Evolutionary conservation across 2,113 vertebrate genomes (phyloP), one percentile per base, ranked within the genome.

Genomic region (Ictidomys tridecemlineatus): DNA sequence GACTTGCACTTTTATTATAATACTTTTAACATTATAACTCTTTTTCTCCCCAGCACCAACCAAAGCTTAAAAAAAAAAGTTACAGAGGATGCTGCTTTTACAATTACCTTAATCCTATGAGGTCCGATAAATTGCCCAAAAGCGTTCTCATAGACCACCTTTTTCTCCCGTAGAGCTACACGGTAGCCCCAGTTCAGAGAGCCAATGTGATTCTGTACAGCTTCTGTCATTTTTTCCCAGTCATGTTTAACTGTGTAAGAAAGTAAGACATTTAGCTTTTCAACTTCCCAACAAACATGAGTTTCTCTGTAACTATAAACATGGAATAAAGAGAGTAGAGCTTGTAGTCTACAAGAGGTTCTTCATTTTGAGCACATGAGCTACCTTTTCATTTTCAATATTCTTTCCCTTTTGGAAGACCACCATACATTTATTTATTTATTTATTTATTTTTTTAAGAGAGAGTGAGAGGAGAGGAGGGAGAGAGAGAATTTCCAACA

Each of bases 191-290:
- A 99, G 96, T 99, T 99, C 90, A 99, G 96, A 0, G 99, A 98
- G 70, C 98, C 98, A 32, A 99, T 98, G 92, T 99, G 98, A 95
- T 98, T 98, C 97, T 99, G 99, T 53, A 99, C 96, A 1, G 99
- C 98, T 78, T 99, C 98, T 2, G 97, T 98, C 99, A 99, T 99
- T 9, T 98, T 98, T 18, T 98, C 98, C 99, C 99, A 99, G 97
- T 96, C 98, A 82, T 99, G 99, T 39, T 95, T 79, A 91, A 99
- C 99, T 99, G 96, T 53, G 42, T 32, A 51, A 37, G 67, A 95
- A 97, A 98, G n/a, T 83, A 39, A n/a, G 82, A 91, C 2, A 26
- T 11, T 97, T 16, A 95, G 26, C 22, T 93, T 93, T 95, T 78
- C 89, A 12, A 65, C 42, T 32, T 48, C 42, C 37, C 26, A 7